Evolutionary conservation across 2,797 vertebrate species (phyloP).

Genomic region (Spizella passerina): DNA sequence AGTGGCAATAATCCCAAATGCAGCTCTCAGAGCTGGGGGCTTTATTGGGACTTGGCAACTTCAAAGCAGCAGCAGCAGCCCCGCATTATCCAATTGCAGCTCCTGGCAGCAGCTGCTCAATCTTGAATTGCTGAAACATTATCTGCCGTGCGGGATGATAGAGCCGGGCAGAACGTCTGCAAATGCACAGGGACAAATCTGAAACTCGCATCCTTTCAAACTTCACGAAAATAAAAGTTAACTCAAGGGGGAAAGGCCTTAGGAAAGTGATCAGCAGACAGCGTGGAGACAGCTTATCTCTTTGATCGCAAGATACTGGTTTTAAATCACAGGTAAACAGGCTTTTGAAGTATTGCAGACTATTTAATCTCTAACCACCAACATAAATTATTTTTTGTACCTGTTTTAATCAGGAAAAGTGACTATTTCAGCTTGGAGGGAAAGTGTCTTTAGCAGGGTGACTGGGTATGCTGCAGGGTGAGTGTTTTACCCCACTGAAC

Average conservation of each 20-base stretch:
- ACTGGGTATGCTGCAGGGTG: not conserved
- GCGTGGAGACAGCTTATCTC: constrained; percentile 72
- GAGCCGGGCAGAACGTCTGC: not conserved
- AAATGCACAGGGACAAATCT: not conserved
- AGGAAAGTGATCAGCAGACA: constrained; percentile 54
- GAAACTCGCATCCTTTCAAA: not conserved
- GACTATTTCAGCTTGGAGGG: not conserved
- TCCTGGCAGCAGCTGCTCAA: constrained; percentile 42
- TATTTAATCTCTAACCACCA: constrained; percentile 34
- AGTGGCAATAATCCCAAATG: not conserved
- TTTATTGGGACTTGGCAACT: constrained; percentile 37
- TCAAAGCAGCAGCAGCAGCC: constrained; percentile 3
- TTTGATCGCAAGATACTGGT: constrained; percentile 56
- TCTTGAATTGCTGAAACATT: constrained; percentile 47
- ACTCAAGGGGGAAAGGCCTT: not conserved
- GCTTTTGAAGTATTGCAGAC: constrained; percentile 37
- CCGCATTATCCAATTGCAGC: not conserved
- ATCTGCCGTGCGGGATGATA: not conserved
- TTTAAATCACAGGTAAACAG: constrained; percentile 72
- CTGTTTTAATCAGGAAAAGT: not conserved
- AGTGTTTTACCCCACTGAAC: not conserved
- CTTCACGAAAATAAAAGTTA: not conserved
- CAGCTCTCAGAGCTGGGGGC: not conserved
- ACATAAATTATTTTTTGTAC: not conserved
- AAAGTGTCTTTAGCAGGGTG: not conserved